Evolutionary conservation across 2,888 invertebrate genomes (phyloP), one percentile per base, ranked within the genome.

Genomic region (Oligia latruncula): DNA sequence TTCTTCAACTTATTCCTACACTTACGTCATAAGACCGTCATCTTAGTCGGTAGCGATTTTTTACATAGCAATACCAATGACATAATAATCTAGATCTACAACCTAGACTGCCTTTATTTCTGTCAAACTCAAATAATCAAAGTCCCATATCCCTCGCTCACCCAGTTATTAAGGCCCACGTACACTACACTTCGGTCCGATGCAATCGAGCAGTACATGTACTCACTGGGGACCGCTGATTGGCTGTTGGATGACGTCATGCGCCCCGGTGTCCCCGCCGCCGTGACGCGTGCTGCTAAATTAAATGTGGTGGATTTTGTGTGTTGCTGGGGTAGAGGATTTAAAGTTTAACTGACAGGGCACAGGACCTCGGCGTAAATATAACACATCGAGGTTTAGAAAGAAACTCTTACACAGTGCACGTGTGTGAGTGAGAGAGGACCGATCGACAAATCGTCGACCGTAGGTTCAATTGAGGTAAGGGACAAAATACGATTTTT

Each of bases 161-260:
- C 0, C 20, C 73, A 55, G 83, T 81, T 85, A 86, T 83, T 83
- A 85, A 83, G 83, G 67, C 65, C 20, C 60, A 71, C 72, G 74
- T 80, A 75, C 81, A 80, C 66, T 66, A 66, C 40, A 64, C 71
- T 64, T 46, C 70, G 71, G 77, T 72, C 71, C 78, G 71, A 73
- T 84, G 88, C 89, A 89, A 89, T 89, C 80, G 85, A 83, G 80
- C 71, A 88, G 90, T 83, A 87, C 89, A 77, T 90, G 91, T 90
- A 90, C 66, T 65, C 92, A 20, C 91, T 52, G 72, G 92, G 90
- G 92, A 85, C 73, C 58, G 80, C 81, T 89, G 88, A 89, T 88
- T 85, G 83, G 55, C 74, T 72, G 71, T 66, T 78, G 64, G 82
- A 58, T 71, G 82, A 82, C 84, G 82, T 81, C 85, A 78, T 49